phyloP scores from a whole-genome alignment of 2,888 invertebrate species.

The Cryptus viduatorius region DNA sequence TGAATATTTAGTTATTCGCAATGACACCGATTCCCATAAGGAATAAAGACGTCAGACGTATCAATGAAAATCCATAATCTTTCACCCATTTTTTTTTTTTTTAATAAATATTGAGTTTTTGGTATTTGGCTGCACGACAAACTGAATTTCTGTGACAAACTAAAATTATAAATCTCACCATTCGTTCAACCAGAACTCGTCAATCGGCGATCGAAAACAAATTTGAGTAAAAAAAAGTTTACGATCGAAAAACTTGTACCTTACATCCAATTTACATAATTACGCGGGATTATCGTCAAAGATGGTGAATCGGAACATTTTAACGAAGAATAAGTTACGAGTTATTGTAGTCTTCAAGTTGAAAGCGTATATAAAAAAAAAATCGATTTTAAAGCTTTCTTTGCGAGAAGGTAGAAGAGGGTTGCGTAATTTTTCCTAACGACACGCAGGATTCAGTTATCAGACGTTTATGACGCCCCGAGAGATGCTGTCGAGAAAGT shows the following conservation, averaged over 20 bases:
- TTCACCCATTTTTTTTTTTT: neutral
- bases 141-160: too few species aligned
- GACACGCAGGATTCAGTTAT: slow-evolving; percentile 3
- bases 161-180: neutral
- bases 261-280: neutral
- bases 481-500: neutral
- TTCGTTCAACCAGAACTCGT: too few species aligned
- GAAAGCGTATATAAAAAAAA: neutral
- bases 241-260: neutral
- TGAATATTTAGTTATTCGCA: neutral
- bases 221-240: too few species aligned
- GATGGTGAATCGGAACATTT: neutral
- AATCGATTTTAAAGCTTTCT: neutral
- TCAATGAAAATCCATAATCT: neutral
- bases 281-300: neutral
- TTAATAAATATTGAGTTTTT: neutral
- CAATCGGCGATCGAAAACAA: too few species aligned
- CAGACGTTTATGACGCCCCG: slow-evolving; percentile 14
- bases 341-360: neutral
- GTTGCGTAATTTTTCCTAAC: slow-evolving; percentile 11
- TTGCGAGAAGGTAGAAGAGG: neutral
- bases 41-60: neutral
- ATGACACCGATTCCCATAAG: neutral
- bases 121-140: neutral
- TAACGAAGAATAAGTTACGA: neutral